These are phyloP conservation scores for Syrrhaptes paradoxus DNA, from an alignment of 2,113 vertebrate species.

Conservation along the genomic window DNA sequence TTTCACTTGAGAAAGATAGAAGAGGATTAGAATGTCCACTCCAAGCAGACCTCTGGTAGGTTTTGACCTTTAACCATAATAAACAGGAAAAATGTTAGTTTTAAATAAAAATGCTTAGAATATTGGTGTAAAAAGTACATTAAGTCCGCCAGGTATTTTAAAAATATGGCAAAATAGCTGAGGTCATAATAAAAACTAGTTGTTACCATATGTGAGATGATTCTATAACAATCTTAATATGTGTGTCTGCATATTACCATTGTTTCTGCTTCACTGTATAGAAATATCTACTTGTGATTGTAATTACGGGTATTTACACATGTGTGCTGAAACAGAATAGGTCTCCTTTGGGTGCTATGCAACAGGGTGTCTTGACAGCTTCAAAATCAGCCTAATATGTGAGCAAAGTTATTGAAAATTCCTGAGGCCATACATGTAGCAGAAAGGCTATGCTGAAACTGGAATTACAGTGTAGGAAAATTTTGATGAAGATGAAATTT, in stretches of 20 bases:
- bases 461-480: neutral
- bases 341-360: neutral
- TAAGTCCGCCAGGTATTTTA: neutral
- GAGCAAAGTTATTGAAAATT: neutral
- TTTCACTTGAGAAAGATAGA: conserved; percentile 8
- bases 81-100: neutral
- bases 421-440: neutral
- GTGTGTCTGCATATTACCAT: neutral
- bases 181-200: conserved; percentile 8
- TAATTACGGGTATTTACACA: neutral
- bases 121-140: neutral
- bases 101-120: neutral
- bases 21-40: neutral
- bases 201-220: conserved; percentile 10
- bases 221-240: neutral
- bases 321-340: neutral
- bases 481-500: neutral
- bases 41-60: neutral
- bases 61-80: neutral
- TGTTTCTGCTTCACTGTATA: neutral
- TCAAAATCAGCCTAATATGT: neutral
- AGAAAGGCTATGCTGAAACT: neutral
- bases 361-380: neutral
- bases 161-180: neutral
- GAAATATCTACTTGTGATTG: neutral